Evolutionary conservation across 30 jellyfish, hydroid and myxozoan genomes (phyloP).

Genomic region (Cassiopea andromeda): DNA sequence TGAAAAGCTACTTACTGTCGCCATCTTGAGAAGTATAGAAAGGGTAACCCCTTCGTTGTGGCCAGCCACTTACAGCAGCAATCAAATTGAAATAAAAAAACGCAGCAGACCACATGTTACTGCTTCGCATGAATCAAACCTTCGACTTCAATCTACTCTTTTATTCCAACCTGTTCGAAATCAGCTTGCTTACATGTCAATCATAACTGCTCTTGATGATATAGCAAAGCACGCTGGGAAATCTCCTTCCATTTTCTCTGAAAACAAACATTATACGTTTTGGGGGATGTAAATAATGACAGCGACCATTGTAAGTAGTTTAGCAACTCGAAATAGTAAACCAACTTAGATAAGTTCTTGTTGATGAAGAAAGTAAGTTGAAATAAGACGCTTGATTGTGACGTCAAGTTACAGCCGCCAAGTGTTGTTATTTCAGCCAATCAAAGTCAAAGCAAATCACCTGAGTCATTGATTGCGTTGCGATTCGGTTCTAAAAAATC

Average conservation of each 20-base stretch:
- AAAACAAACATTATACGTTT: no score
- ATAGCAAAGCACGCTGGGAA: conserved; percentile 4
- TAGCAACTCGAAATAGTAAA: no score
- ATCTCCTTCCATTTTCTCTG: background rate
- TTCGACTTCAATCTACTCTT: background rate
- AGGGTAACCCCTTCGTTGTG: background rate
- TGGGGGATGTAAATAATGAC: no score
- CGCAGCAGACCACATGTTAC: background rate
- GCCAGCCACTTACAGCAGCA: background rate
- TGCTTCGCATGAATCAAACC: background rate
- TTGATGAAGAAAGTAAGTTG: no score
- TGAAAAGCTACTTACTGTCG: background rate
- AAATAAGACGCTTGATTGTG: no score
- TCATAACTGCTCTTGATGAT: background rate
- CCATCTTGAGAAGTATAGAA: background rate
- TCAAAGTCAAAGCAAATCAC: no score
- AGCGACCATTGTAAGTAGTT: no score
- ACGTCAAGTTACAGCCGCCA: no score
- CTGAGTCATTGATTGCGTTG: no score
- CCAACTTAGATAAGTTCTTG: no score
- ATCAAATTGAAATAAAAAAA: background rate
- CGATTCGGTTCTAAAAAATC: no score
- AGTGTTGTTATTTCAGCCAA: no score
- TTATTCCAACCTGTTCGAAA: background rate
- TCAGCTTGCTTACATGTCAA: background rate